phyloP scores from a whole-genome alignment of 1,140 invertebrate genomes.

The Drosophila kohkoa region DNA sequence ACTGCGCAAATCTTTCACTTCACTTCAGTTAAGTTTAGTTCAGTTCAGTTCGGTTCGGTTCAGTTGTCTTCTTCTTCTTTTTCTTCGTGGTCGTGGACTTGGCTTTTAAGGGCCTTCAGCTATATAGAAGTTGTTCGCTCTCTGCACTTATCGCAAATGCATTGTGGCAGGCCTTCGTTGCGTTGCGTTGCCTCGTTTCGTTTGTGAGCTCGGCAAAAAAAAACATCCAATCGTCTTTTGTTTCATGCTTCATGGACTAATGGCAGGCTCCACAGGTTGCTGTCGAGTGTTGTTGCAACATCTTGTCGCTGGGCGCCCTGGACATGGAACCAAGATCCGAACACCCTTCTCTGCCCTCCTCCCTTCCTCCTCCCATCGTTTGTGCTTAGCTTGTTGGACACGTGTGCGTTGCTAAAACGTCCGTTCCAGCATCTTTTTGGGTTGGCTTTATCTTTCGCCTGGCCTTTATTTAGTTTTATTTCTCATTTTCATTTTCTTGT shows the following conservation, averaged over 20 bases:
- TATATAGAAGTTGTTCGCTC: background rate
- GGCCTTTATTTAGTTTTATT: constrained; percentile 25
- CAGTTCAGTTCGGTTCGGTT: constrained; percentile 2
- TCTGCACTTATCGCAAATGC: constrained; percentile 76
- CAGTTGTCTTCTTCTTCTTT: background rate
- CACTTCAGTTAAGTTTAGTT: background rate
- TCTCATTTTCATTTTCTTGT: constrained; percentile 33
- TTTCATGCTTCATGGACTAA: constrained; percentile 78
- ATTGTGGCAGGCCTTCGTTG: constrained; percentile 65
- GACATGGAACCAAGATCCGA: constrained; percentile 22
- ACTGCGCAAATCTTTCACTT: constrained; percentile 69
- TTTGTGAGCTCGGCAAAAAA: constrained; percentile 1
- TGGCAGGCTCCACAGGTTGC: constrained; percentile 80
- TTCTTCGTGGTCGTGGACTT: background rate
- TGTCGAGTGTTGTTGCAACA: constrained; percentile 78
- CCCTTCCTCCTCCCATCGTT: background rate
- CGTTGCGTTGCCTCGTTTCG: background rate
- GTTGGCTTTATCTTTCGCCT: constrained; percentile 14
- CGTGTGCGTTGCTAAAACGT: constrained; percentile 83
- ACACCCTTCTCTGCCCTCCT: too few species aligned
- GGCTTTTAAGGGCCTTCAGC: constrained; percentile 22
- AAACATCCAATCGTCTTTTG: constrained; percentile 55
- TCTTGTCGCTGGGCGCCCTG: constrained; percentile 67
- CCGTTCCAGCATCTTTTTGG: constrained; percentile 42
- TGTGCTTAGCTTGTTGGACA: constrained; percentile 33